Percentiles rank a stretch among this genome's conserved stretches.
Evolutionary conservation across 2,888 invertebrate species (phyloP).

Genomic region (Aquatica leii): DNA sequence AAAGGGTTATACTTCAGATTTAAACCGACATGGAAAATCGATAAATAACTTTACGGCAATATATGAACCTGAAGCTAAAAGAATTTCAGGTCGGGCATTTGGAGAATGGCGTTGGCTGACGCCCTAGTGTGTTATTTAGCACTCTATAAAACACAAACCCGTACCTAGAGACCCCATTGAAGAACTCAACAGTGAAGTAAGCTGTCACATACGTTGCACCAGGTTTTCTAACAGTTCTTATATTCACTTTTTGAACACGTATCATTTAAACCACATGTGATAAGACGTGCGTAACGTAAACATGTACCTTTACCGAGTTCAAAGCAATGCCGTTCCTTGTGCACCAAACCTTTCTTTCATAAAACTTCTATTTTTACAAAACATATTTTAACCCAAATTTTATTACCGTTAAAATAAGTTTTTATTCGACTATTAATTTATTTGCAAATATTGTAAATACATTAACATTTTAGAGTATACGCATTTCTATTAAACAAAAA

Average conservation of each 20-base stretch:
- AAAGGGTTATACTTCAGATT: constrained; percentile 33
- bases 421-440: too few relatives aligned
- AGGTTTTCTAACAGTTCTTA: constrained; percentile 25
- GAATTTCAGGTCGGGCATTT: constrained; percentile 45
- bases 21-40: constrained; percentile 42
- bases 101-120: constrained; percentile 33
- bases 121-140: constrained; percentile 37
- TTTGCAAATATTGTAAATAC: not conserved
- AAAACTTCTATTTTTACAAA: constrained; percentile 20
- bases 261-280: constrained; percentile 21
- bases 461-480: too few relatives aligned
- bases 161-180: constrained; percentile 39
- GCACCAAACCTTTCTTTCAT: constrained; percentile 24
- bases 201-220: constrained; percentile 46
- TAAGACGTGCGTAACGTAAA: constrained; percentile 30
- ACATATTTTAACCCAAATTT: constrained; percentile 19
- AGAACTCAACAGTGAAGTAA: constrained; percentile 42
- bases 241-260: constrained; percentile 31
- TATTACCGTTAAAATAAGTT: constrained; percentile 18
- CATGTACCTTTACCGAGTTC: constrained; percentile 18
- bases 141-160: constrained; percentile 37
- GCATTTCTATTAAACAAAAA: too few relatives aligned
- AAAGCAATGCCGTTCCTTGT: constrained; percentile 15
- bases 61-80: constrained; percentile 45
- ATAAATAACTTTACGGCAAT: constrained; percentile 46